Percentiles rank a stretch among this genome's conserved stretches.
phyloP scores from a whole-genome alignment of 2,113 vertebrate species.

The Nansenia antarctica region DNA sequence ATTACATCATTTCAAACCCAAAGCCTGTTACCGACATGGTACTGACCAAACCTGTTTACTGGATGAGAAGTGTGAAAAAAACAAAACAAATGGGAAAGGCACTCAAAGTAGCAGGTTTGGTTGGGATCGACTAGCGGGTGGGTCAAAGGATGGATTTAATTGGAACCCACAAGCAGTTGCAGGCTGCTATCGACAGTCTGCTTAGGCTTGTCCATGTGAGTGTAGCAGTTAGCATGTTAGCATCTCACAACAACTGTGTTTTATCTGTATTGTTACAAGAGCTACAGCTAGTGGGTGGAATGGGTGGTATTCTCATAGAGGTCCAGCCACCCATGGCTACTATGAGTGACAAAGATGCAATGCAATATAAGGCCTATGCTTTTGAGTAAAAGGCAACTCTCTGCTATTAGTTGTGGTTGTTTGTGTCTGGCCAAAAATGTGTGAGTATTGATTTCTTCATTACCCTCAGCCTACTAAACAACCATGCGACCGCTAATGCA shows the following conservation, averaged over 20 bases:
- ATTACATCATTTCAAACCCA: background rate
- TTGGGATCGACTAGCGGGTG: constrained; percentile 47
- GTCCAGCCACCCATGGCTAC: no score
- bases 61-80: background rate
- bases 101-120: constrained; percentile 45
- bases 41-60: background rate
- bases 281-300: no score
- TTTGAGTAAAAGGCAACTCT: background rate
- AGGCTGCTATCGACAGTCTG: constrained; percentile 53
- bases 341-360: no score
- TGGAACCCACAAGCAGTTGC: constrained; percentile 56
- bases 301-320: no score
- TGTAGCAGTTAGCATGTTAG: constrained; percentile 17
- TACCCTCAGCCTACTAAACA: constrained; percentile 76
- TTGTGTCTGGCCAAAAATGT: constrained; percentile 36
- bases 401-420: background rate
- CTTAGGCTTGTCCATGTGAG: constrained; percentile 21
- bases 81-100: constrained; percentile 23
- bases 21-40: background rate
- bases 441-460: constrained; percentile 77
- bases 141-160: constrained; percentile 55
- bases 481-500: constrained; percentile 73
- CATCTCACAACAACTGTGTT: background rate
- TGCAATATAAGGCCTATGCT: no score
- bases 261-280: no score